Evolutionary conservation across 2,113 vertebrate species (phyloP).

Genomic region (Pachyramphus minor): DNA sequence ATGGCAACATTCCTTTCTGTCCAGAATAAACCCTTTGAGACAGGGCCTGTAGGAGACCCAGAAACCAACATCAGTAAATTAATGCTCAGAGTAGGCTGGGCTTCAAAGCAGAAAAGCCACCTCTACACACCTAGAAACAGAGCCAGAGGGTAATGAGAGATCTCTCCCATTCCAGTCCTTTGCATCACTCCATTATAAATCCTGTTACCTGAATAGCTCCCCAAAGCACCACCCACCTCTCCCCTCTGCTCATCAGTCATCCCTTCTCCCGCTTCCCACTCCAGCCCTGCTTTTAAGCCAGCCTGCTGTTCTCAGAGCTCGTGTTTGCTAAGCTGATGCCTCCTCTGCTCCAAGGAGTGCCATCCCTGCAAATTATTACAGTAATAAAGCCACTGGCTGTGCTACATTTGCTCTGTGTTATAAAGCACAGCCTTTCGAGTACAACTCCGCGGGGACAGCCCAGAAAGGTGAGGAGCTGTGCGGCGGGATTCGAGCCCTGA

Average conservation of each 20-base stretch:
- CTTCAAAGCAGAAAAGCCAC: not conserved
- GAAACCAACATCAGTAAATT: not conserved
- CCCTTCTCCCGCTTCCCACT: not conserved
- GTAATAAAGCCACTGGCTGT: conserved; percentile 49
- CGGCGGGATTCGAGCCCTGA: conserved; percentile 20
- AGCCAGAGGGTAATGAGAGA: not conserved
- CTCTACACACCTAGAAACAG: not conserved
- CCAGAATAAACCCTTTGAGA: not conserved
- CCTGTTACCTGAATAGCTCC: conserved; percentile 46
- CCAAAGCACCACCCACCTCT: not conserved
- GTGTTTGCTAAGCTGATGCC: conserved; percentile 48
- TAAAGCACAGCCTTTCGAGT: conserved; percentile 23
- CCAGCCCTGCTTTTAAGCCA: conserved; percentile 16
- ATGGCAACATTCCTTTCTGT: not conserved
- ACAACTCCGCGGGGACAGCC: conserved; percentile 6
- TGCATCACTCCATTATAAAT: not conserved
- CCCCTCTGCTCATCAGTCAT: conserved; percentile 12
- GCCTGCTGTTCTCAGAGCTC: conserved; percentile 18
- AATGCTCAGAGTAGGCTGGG: not conserved
- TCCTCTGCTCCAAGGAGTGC: conserved; percentile 55
- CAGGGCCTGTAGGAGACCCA: rapidly evolving
- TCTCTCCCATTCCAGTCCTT: not conserved
- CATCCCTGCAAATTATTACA: conserved; percentile 55
- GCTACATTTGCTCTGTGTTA: conserved; percentile 35
- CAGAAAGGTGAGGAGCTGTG: conserved; percentile 25